phyloP scores from a whole-genome alignment of 2,888 invertebrate species.

The Stenoptilia bipunctidactyla region DNA sequence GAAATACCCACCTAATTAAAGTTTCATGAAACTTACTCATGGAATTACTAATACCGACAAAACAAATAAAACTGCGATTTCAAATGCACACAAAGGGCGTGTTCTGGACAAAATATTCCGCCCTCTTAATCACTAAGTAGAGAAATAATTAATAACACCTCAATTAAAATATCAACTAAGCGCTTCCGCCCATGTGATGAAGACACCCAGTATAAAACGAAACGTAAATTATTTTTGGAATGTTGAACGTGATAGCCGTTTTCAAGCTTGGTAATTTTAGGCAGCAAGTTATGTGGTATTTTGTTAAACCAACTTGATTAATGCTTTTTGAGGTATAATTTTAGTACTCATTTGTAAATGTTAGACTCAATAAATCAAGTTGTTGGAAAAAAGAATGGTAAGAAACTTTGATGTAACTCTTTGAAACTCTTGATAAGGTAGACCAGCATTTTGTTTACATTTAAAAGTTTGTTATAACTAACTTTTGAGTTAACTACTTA shows the following conservation, averaged over 20 bases:
- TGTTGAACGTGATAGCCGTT: conserved; percentile 2
- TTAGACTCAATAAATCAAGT: too few relatives aligned
- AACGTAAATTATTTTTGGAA: conserved; percentile 10
- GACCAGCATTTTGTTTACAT: too few relatives aligned
- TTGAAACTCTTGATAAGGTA: too few relatives aligned
- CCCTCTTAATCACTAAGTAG: conserved; percentile 56
- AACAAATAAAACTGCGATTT: conserved; percentile 19
- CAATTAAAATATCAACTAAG: conserved; percentile 61
- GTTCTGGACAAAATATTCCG: conserved; percentile 45
- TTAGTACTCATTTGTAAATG: too few relatives aligned
- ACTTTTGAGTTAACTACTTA: too few relatives aligned
- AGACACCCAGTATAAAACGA: conserved; percentile 16
- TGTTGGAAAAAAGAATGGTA: too few relatives aligned
- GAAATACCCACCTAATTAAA: too few relatives aligned
- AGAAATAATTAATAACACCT: conserved; percentile 61
- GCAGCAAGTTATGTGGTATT: neutral
- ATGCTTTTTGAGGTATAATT: neutral
- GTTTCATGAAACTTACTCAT: too few relatives aligned
- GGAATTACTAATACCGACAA: too few relatives aligned
- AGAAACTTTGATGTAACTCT: too few relatives aligned
- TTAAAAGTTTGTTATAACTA: too few relatives aligned
- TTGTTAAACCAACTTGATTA: conserved; percentile 1
- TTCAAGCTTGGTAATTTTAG: neutral
- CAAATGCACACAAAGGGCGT: conserved; percentile 39
- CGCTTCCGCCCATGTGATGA: conserved; percentile 45